These are phyloP conservation scores for Eleginops maclovinus DNA, from an alignment of 2,113 vertebrate genomes.

Conservation along the genomic window DNA sequence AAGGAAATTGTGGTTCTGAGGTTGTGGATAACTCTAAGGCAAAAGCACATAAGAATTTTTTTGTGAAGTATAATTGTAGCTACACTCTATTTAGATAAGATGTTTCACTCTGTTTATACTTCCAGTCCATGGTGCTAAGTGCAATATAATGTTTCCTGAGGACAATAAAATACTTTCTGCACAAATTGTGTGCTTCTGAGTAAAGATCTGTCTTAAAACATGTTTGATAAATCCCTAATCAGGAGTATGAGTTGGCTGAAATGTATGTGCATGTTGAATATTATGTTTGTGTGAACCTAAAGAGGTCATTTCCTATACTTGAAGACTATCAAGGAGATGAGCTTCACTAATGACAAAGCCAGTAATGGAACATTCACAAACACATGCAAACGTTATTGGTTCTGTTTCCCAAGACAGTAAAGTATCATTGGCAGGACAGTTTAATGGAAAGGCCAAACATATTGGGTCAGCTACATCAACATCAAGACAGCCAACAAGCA, in stretches of 20 bases:
- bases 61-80: not conserved
- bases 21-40: slow-evolving; percentile 7
- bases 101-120: not conserved
- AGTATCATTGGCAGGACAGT: slow-evolving; percentile 60
- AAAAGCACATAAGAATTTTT: not conserved
- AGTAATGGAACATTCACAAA: slow-evolving; percentile 59
- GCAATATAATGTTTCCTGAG: slow-evolving; percentile 3
- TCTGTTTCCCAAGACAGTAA: slow-evolving; percentile 57
- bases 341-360: slow-evolving; percentile 46
- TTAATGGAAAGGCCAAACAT: slow-evolving; percentile 45
- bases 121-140: not conserved
- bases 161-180: not conserved
- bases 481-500: slow-evolving; percentile 21
- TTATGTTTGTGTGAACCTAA: not conserved
- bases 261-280: not conserved
- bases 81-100: slow-evolving; percentile 11
- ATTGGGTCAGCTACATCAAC: slow-evolving; percentile 53
- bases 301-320: slow-evolving; percentile 18
- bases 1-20: slow-evolving; percentile 13
- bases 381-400: slow-evolving; percentile 55
- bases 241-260: not conserved
- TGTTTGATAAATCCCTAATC: not conserved
- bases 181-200: not conserved
- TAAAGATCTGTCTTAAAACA: not conserved
- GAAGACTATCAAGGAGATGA: slow-evolving; percentile 20